These are phyloP conservation scores for Grapholita molesta DNA, from an alignment of 1,140 invertebrate species.

Conservation along the genomic window DNA sequence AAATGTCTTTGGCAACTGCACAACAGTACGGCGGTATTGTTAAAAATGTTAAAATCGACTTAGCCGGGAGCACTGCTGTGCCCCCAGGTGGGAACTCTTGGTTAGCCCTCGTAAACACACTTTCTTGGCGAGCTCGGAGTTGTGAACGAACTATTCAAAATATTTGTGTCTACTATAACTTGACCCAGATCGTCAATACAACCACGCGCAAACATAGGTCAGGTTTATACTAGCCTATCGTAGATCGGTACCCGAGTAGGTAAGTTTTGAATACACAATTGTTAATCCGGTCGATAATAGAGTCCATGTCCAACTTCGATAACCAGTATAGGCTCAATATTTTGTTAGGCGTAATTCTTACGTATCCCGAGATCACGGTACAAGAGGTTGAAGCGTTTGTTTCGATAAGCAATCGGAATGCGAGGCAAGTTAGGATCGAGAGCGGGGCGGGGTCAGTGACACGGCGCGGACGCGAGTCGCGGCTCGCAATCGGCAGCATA, in stretches of 20 bases:
- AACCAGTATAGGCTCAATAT: background rate
- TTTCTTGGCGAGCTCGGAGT: background rate
- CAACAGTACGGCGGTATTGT: too few relatives aligned
- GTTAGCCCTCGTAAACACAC: too few relatives aligned
- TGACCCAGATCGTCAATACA: background rate
- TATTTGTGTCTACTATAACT: background rate
- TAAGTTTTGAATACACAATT: background rate
- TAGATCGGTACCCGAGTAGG: background rate
- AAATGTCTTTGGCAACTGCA: too few relatives aligned
- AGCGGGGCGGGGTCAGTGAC: slow-evolving; percentile 61
- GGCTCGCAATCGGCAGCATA: background rate
- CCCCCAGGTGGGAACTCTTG: too few relatives aligned
- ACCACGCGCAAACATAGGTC: background rate
- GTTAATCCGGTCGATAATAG: background rate
- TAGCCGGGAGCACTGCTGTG: too few relatives aligned
- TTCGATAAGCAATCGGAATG: background rate
- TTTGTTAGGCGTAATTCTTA: background rate
- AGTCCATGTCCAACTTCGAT: background rate
- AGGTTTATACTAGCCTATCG: background rate
- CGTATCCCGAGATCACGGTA: background rate
- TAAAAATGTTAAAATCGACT: too few relatives aligned
- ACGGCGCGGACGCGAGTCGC: slow-evolving; percentile 30
- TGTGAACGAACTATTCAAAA: background rate
- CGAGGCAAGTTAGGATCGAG: background rate
- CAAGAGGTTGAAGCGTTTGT: background rate